Base-by-base conservation (phyloP, 1,140 invertebrate species). In the Cydia amplana region DNA sequence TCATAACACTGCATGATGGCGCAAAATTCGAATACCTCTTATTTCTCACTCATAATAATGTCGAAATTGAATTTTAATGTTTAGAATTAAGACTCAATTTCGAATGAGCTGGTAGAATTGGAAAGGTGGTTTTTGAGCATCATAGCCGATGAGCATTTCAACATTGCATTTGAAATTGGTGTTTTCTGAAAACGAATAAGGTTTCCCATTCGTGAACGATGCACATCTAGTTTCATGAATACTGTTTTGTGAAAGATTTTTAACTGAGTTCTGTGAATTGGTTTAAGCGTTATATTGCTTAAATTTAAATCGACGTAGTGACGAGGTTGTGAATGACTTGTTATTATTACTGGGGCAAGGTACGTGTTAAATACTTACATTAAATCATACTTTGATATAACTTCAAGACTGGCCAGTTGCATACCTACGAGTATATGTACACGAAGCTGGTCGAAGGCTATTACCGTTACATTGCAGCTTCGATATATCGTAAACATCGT, bases 401-500 rank as follows among this genome's bases (percentile, higher is more conserved):
- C 32, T 32, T 32, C 6, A 32, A 46, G 43, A 46, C 43, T 4
- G 16, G n/a, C 18, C 49, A 51, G 49, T 55, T 20, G n/a, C 51
- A 18, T 55, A 18, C n/a, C 49, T 14, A 16, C 5, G 9, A 2
- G 40, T 43, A 43, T 43, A 12, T 0, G 4, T 46, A 46, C 16
- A 46, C 4, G 43, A 1, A 18, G 18, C 5, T 7, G n/a, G 3
- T 23, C 32, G 32, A 70, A 70, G 23, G 65, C 65, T 70, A 40
- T 70, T 70, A 20, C 65, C 5, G 28, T 70, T 70, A 40, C 65
- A 70, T 40, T 40, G 65, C 64, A 28, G 64, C 65, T 10, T 43
- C 65, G 28, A 70, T 70, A 36, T 18, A 70, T 70, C 32, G 65
- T 40, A 70, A 70, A 70, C 65, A 18, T 70, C 65, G 65, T 70